phyloP scores from a whole-genome alignment of 2,113 vertebrate species.

The Boleophthalmus pectinirostris region DNA sequence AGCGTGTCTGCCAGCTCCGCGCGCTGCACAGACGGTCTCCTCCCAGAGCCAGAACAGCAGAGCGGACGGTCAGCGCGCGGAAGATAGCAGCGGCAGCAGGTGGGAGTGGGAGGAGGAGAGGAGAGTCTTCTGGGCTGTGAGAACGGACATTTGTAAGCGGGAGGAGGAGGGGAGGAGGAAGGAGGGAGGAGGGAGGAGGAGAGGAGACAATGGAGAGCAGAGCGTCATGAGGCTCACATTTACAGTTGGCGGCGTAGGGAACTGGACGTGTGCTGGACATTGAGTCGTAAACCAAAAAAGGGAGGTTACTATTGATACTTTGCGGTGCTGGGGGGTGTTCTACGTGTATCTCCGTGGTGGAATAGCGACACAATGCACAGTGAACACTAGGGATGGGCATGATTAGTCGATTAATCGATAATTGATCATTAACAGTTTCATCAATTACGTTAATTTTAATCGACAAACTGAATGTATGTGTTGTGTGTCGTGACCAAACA shows the following conservation, averaged over 20 bases:
- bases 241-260: conserved; percentile 61
- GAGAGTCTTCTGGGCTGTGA: conserved; percentile 84
- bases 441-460: no score
- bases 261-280: no score
- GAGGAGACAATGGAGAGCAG: conserved; percentile 61
- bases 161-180: conserved; percentile 61
- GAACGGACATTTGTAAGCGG: conserved; percentile 83
- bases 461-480: no score
- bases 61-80: conserved; percentile 73
- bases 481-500: no score
- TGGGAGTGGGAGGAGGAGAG: conserved; percentile 84
- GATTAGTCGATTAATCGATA: no score
- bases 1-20: conserved; percentile 75
- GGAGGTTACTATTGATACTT: no score
- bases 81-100: conserved; percentile 85
- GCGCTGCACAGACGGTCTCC: conserved; percentile 80
- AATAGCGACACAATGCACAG: no score
- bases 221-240: not conserved
- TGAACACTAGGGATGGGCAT: no score
- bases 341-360: no score
- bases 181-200: conserved; percentile 52
- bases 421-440: no score
- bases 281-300: no score
- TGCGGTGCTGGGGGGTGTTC: no score
- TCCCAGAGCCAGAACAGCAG: conserved; percentile 76